These are phyloP conservation scores for Gallinago stenura DNA, from an alignment of 2,797 vertebrate genomes.

Conservation along the genomic window DNA sequence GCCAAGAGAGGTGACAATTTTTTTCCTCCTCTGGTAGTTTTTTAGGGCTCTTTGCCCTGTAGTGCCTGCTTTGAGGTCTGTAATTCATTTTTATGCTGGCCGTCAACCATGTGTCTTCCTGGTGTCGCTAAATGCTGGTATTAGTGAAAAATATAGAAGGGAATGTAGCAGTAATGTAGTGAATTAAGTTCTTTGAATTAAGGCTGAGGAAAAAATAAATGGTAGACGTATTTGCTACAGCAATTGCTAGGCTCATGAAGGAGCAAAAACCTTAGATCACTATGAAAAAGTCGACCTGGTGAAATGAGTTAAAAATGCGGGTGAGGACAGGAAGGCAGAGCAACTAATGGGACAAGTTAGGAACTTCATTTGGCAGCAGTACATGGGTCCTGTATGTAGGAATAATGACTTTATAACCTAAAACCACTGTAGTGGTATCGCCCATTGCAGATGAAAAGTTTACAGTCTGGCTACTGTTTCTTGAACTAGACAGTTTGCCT, in stretches of 20 bases:
- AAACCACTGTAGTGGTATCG: neutral
- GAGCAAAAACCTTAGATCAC: neutral
- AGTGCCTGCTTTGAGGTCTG: conserved; percentile 7
- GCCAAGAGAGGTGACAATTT: conserved; percentile 58
- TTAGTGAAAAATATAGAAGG: neutral
- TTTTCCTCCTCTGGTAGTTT: conserved; percentile 9
- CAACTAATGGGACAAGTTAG: neutral
- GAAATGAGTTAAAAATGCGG: neutral
- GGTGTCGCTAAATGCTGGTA: neutral
- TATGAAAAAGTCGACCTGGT: neutral
- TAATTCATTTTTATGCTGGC: neutral
- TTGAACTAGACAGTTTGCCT: neutral
- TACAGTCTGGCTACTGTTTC: neutral
- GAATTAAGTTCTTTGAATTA: neutral
- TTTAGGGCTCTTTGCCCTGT: neutral
- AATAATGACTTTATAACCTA: neutral
- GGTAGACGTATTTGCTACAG: neutral
- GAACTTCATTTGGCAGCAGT: neutral
- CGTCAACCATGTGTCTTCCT: neutral
- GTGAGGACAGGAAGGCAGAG: neutral
- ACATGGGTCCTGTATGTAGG: rapidly evolving
- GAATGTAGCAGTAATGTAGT: neutral
- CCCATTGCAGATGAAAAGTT: neutral
- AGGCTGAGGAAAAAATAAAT: neutral
- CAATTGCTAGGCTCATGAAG: neutral